Conservation (phyloP, 2,888 invertebrate genomes). For the Drosophila rubida region DNA sequence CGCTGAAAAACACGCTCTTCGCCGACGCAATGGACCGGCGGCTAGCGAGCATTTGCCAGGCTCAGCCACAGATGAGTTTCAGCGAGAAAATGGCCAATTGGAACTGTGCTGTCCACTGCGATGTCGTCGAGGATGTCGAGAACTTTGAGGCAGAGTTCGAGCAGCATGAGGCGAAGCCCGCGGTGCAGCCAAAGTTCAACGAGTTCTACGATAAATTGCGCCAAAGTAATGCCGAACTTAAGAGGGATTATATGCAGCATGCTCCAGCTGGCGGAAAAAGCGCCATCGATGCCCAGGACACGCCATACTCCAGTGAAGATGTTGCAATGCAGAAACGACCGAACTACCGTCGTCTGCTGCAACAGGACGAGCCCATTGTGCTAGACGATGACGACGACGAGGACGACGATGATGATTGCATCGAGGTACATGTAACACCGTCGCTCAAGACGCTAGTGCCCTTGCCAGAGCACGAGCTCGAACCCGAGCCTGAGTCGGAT, state of each 20-base stretch:
- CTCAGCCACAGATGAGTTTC: conserved; percentile 79
- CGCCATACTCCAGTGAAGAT: conserved; percentile 41
- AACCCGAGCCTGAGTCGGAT: not conserved
- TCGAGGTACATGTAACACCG: conserved; percentile 54
- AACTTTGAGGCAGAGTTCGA: conserved; percentile 78
- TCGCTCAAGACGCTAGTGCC: conserved; percentile 54
- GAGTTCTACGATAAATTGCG: conserved; percentile 53
- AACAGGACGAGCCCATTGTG: conserved; percentile 56
- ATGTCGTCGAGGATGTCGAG: conserved; percentile 82
- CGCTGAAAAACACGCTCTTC: conserved; percentile 80
- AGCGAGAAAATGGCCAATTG: conserved; percentile 80
- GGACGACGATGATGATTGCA: conserved; percentile 58
- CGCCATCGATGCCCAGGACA: conserved; percentile 25
- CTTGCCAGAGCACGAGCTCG: not conserved
- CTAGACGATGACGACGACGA: conserved; percentile 57
- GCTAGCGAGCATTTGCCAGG: conserved; percentile 72
- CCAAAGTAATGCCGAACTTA: conserved; percentile 20
- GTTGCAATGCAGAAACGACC: conserved; percentile 23
- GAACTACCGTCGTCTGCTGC: conserved; percentile 51
- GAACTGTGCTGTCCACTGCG: conserved; percentile 74
- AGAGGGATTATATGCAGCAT: not conserved
- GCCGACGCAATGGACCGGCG: conserved; percentile 81
- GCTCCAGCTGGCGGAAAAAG: not conserved
- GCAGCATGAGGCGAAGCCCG: conserved; percentile 60
- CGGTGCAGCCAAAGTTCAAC: conserved; percentile 43